phyloP scores from a whole-genome alignment of 2,113 vertebrate species.

The Eubucco bourcierii region DNA sequence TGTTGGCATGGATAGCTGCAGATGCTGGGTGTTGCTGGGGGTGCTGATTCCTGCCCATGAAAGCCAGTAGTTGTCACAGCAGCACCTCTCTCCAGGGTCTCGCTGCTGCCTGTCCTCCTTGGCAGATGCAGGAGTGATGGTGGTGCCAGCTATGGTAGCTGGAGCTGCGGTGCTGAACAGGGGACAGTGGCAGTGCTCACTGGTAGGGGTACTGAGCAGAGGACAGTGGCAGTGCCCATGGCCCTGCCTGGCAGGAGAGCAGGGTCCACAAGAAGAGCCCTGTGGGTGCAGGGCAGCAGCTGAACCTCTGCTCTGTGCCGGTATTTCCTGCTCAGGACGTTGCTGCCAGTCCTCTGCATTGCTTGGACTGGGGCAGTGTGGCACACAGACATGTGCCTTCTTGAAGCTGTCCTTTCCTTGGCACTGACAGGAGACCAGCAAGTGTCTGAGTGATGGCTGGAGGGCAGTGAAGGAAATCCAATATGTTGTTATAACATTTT shows the following conservation, averaged over 20 bases:
- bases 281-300: background rate
- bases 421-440: background rate
- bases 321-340: background rate
- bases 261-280: too few species aligned
- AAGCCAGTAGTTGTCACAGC: background rate
- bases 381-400: background rate
- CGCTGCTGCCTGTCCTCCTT: background rate
- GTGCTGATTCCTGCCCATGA: accelerated
- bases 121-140: background rate
- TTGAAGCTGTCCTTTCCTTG: background rate
- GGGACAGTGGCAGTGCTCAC: background rate
- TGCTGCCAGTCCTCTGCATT: background rate
- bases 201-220: background rate
- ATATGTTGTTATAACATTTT: background rate
- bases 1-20: background rate
- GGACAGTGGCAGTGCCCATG: accelerated
- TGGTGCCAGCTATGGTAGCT: background rate
- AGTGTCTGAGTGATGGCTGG: background rate
- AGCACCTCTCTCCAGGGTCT: background rate
- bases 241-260: background rate
- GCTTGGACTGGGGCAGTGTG: background rate
- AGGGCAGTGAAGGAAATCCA: background rate
- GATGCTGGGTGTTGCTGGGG: accelerated
- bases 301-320: background rate
- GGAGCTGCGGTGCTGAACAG: accelerated